Base-by-base conservation (phyloP, 2,113 vertebrate species). In the Microtus ochrogaster region DNA sequence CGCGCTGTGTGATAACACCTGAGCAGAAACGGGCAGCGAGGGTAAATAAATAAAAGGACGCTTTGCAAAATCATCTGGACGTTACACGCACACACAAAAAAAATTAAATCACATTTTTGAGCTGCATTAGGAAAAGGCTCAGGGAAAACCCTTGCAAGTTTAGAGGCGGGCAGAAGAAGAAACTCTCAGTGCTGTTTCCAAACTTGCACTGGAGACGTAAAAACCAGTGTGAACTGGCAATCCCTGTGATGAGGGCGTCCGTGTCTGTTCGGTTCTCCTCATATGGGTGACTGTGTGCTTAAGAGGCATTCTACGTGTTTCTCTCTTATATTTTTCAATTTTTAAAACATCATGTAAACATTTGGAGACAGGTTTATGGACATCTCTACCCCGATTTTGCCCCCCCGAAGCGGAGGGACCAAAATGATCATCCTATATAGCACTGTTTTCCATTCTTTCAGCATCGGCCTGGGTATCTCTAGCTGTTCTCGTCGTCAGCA, bases 111-210 rank as follows among this genome's bases (percentile, higher is more conserved):
- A 41, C 30, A 94, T 97, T 97, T 96, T 90, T 93, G 96, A 98
- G 95, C 63, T 1, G 55, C 90, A 90, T 97, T 88, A 49, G 33
- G 88, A 97, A 96, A 77, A 77, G 82, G 98, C 88, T 24, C 58
- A 87, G 82, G 91, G 92, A 97, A 97, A 95, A 95, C 10, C 83
- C n/a, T 96, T 92, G 72, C 90, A 93, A 96, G 87, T 88, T 90
- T 97, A 97, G 4, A 97, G 78, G 81, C 96, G 93, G 68, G 85
- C 13, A 0, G 92, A 97, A 96, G 76, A 92, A 90, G 83, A 91
- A 96, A 96, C 96, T 98, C 97, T 86, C 95, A 73, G 95, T 98
- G 98, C 95, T 95, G 96, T 97, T 97, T 90, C 92, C 77, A 78
- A 97, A 92, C 96, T 97, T 95, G 96, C 89, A 82, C 96, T 95